A percentile compares a stretch with the other conserved stretches of the same genome.
Conservation (phyloP, 2,888 invertebrate species). For the Ligdia adustata region DNA sequence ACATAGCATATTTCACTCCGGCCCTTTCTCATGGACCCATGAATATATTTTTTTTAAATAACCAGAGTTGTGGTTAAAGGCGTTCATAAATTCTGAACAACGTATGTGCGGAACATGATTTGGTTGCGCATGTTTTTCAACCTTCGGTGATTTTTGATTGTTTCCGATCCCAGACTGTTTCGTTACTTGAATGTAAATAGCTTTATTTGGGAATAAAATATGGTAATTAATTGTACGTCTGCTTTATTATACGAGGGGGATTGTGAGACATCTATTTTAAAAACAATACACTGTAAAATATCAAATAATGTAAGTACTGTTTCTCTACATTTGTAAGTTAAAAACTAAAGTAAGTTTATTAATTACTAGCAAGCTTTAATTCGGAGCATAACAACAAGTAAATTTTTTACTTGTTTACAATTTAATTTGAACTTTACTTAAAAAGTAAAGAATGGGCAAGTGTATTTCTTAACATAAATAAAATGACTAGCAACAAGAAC, state of each 20-base stretch:
- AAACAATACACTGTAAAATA: no score
- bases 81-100: constrained; percentile 61
- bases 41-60: constrained; percentile 48
- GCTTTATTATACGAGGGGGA: constrained; percentile 1
- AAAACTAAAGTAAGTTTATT: no score
- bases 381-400: no score
- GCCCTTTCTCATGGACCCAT: constrained; percentile 40
- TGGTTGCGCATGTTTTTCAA: constrained; percentile 45
- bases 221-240: constrained; percentile 2
- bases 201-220: not conserved
- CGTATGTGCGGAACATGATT: constrained; percentile 54
- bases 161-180: constrained; percentile 32
- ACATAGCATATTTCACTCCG: constrained; percentile 67
- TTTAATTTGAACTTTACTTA: no score
- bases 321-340: no score
- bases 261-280: constrained; percentile 1
- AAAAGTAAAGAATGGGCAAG: no score
- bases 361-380: no score
- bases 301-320: no score
- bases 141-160: constrained; percentile 21
- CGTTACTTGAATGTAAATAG: constrained; percentile 10
- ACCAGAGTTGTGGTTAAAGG: constrained; percentile 61
- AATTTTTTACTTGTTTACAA: no score
- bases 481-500: no score
- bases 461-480: no score